Conservation (phyloP, 92 coral and sea anemone species). For the Galaxea fascicularis region DNA sequence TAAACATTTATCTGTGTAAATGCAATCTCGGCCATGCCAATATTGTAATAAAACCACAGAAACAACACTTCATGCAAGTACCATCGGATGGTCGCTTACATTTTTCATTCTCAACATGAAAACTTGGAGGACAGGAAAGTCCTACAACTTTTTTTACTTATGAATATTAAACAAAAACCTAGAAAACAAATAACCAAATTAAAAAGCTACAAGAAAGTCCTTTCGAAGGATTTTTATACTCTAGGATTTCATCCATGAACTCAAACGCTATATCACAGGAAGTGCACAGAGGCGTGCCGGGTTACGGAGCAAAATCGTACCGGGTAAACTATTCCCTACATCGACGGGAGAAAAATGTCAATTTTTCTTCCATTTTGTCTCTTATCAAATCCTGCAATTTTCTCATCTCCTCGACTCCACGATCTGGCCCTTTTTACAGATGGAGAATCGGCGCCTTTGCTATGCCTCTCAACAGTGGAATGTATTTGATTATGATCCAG, state of each 20-base stretch:
- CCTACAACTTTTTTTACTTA: too few relatives aligned
- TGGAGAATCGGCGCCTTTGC: neutral
- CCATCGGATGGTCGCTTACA: too few relatives aligned
- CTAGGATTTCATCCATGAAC: neutral
- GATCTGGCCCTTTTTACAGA: conserved; percentile 16
- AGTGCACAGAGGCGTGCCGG: neutral
- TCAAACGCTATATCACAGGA: neutral
- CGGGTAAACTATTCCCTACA: neutral
- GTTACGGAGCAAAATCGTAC: neutral
- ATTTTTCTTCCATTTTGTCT: conserved; percentile 5
- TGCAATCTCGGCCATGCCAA: too few relatives aligned
- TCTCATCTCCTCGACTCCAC: conserved; percentile 40
- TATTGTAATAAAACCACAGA: too few relatives aligned
- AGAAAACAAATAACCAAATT: too few relatives aligned
- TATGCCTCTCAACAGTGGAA: neutral
- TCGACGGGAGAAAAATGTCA: conserved; percentile 32
- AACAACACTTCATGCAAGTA: too few relatives aligned
- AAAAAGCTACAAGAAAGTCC: too few relatives aligned
- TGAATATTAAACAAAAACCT: too few relatives aligned
- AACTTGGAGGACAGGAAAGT: too few relatives aligned
- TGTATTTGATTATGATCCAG: neutral
- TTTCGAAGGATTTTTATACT: too few relatives aligned
- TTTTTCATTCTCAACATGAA: too few relatives aligned
- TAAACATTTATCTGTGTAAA: too few relatives aligned
- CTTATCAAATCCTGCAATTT: neutral